A percentile compares a stretch with the other conserved stretches of the same genome.
phyloP scores from a whole-genome alignment of 2,888 invertebrate species.

The Perizoma flavofasciatum region DNA sequence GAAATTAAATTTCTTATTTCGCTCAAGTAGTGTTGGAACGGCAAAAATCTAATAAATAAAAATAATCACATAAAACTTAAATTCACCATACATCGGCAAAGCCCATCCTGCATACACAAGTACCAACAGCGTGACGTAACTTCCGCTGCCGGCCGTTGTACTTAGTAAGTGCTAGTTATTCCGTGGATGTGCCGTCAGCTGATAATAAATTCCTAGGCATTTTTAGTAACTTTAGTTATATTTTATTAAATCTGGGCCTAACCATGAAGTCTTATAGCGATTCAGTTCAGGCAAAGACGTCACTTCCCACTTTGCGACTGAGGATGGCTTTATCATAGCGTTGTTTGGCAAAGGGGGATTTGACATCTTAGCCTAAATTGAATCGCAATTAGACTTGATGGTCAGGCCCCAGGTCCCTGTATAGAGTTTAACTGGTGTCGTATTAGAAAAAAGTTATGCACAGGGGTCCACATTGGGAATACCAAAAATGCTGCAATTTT shows the following conservation, averaged over 20 bases:
- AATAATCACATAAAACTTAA: constrained; percentile 25
- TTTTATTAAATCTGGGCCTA: not conserved
- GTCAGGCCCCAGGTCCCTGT: too few relatives aligned
- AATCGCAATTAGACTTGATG: too few relatives aligned
- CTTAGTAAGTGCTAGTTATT: constrained; percentile 15
- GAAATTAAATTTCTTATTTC: constrained; percentile 20
- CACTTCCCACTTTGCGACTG: too few relatives aligned
- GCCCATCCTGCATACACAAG: constrained; percentile 58
- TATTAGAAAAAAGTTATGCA: too few relatives aligned
- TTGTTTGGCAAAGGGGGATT: too few relatives aligned
- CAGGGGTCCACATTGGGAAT: too few relatives aligned
- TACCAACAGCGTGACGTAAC: constrained; percentile 63
- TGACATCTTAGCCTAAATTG: too few relatives aligned
- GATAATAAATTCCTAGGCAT: constrained; percentile 41
- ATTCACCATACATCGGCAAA: constrained; percentile 41
- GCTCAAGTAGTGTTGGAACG: constrained; percentile 12
- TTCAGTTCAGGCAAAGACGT: too few relatives aligned
- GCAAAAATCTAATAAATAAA: constrained; percentile 17
- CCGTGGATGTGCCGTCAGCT: constrained; percentile 41
- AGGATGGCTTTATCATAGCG: too few relatives aligned
- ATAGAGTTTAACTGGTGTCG: too few relatives aligned
- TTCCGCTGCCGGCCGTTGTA: constrained; percentile 52
- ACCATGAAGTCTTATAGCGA: too few relatives aligned
- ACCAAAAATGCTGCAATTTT: too few relatives aligned
- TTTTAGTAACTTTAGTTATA: not conserved